Base-by-base conservation (phyloP, 2,797 vertebrate species). In the Hephaestus fuliginosus region DNA sequence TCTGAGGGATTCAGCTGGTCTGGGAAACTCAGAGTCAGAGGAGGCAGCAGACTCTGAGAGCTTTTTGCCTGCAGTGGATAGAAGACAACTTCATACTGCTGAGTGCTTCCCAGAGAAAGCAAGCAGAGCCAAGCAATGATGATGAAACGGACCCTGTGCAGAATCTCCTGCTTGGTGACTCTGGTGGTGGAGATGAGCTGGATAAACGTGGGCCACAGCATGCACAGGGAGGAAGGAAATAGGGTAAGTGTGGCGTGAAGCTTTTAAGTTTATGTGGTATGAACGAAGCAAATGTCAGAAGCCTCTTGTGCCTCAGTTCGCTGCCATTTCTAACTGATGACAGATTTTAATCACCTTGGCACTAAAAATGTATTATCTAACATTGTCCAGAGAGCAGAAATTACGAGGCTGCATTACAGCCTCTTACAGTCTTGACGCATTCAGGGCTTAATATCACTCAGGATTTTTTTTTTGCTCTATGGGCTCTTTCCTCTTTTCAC, bases 181-280 rank as follows among this genome's bases (percentile, higher is more conserved):
- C 74, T 94, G 76, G n/a, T 91, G 68, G 62, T 93, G 86, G 89
- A 94, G 86, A 87, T 94, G 71, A 89, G 87, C 77, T 93, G 92
- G 91, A 90, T 92, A 36, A 63, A 84, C 14, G 22, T 84, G 80
- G 80, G 88, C 57, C 71, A 86, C 80, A 72, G 91, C 69, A 57
- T 87, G 84, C 86, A 92, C 78, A 88, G 82, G 30, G 84, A 87
- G 17, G 83, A 25, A 48, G 87, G 18, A 33, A 91, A 60, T 5
- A 62, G 49, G 89, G 93, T 93, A 71, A 92, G 93, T 87, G 64
- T 46, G 15, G 20, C 58, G 36, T 44, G 2, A 65, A 53, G 28
- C 46, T 62, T 39, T 53, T 3, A 64, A 56, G 2, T 75, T 20
- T 36, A 15, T 55, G 11, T 62, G 22, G 68, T 33, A 10, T 65